Evolutionary conservation across 2,888 invertebrate species (phyloP), one percentile per base, ranked within the genome.

Genomic region (Hypselothyrea guttata): DNA sequence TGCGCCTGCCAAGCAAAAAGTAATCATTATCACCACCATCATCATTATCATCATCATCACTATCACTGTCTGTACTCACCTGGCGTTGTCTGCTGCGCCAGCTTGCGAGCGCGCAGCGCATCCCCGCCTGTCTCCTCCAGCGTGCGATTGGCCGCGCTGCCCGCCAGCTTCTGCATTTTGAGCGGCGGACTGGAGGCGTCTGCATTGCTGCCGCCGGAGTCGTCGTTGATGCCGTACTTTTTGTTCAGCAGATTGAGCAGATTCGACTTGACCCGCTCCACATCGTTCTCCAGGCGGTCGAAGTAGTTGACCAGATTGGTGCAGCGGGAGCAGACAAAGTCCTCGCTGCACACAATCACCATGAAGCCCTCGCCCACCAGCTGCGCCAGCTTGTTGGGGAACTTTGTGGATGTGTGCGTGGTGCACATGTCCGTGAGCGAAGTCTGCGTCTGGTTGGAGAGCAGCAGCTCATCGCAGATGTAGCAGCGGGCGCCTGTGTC

Each of bases 381-480:
- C 75, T 91, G 90, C 1, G 90, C 91, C 68, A 91, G 89, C 87
- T 91, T 91, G 67, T 91, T 91, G 46, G 91, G 91, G 48, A 91
- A 87, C 63, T 90, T 90, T 46, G 90, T 90, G 46, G 89, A 87
- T 8, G 91, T 89, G 72, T 90, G 89, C 27, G 89, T 82, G 48
- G 91, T 91, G 37, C 78, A 74, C 75, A 89, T 87, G 30, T 90
- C 90, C 34, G 89, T 87, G 0, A 91, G 73, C 8, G 84, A 71
- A 15, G 88, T 85, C 52, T 88, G 87, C 15, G 86, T 83, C 51
- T 87, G 87, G 53, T 77, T 88, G 2, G 84, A 72, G 31, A 77
- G 71, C 56, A 87, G 55, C n/a, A 83, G 67, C 63, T 90, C 90
- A 70, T 90, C 91, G 72, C 91, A 91, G 15, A 91, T 88, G 65